These are phyloP conservation scores for Danaus chrysippus DNA, from an alignment of 2,888 invertebrate species.

Conservation along the genomic window DNA sequence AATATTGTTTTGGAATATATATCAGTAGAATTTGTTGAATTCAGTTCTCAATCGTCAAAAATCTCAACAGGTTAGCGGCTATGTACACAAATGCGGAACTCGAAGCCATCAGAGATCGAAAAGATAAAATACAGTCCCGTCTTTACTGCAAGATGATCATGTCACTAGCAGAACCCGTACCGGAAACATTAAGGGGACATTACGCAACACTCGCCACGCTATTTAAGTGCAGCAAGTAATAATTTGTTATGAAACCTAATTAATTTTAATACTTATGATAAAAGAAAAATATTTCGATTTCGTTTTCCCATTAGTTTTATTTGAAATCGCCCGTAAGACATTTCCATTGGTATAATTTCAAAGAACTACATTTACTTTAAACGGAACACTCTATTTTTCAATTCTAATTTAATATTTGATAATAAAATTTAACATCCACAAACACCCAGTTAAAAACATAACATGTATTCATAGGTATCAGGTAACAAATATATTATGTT, in stretches of 20 bases:
- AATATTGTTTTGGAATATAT: background rate
- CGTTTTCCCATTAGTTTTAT: too few species aligned
- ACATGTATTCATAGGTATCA: too few species aligned
- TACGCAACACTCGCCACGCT: conserved; percentile 88
- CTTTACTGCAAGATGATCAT: conserved; percentile 90
- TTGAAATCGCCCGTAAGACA: too few species aligned
- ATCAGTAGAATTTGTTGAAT: background rate
- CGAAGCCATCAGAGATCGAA: conserved; percentile 90
- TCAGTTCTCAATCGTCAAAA: background rate
- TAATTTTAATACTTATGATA: background rate
- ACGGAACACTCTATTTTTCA: too few species aligned
- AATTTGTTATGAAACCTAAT: background rate
- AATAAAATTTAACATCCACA: too few species aligned
- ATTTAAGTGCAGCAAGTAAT: conserved; percentile 83
- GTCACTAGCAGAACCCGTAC: conserved; percentile 85
- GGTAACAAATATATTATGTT: too few species aligned
- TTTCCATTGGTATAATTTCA: too few species aligned
- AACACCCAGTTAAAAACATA: too few species aligned
- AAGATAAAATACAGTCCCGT: conserved; percentile 92
- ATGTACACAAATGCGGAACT: conserved; percentile 93
- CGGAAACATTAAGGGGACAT: conserved; percentile 88
- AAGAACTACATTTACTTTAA: too few species aligned
- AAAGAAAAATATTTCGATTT: background rate
- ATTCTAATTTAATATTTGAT: too few species aligned
- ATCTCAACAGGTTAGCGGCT: conserved; percentile 83